Evolutionary conservation across 2,797 vertebrate genomes (phyloP), one percentile per base, ranked within the genome.

Genomic region (Knipowitschia caucasica): DNA sequence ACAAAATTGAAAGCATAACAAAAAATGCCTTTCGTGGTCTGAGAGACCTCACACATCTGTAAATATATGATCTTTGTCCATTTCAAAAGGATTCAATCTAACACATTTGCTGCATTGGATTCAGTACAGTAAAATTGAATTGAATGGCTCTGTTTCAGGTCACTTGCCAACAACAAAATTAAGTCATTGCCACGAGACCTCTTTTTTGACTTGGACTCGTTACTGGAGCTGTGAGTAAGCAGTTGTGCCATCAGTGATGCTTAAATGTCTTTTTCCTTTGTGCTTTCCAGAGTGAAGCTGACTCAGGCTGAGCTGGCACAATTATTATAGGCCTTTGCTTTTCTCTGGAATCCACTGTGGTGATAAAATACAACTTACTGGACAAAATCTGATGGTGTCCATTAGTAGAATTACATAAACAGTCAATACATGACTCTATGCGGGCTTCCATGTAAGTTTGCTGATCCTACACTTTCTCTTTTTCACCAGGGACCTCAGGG

Each of bases 211-310:
- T 90, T 99, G 85, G 93, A 96, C 74, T 99, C 96, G 21, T 83
- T 99, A 83, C 93, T 98, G 84, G 95, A 99, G 80, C 86, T 99
- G 96, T 99, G 90, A 98, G 96, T 96, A 82, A 77, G 80, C 77
- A 77, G 26, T 76, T 86, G 59, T 64, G 44, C 27, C 53, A 38
- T 76, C 71, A 82, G 72, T 79, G 68, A 49, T 60, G 55, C 62
- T 30, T 11, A 20, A 50, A 29, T 53, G 50, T 50, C 4, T 27
- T 40, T 25, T 31, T 53, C 53, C 21, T 65, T 51, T 25, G 56
- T 60, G 64, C n/a, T 1, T 36, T 68, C 18, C 10, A 55, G 67
- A 65, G 56, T 75, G 54, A 62, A 63, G 71, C 81, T 82, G 64
- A 81, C 64, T 77, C 65, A 75, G 59, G 40, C 33, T 67, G 10